A percentile compares a stretch with the other conserved stretches of the same genome.
Evolutionary conservation across 2,888 invertebrate genomes (phyloP).

Genomic region (Drosophila longiperda): DNA sequence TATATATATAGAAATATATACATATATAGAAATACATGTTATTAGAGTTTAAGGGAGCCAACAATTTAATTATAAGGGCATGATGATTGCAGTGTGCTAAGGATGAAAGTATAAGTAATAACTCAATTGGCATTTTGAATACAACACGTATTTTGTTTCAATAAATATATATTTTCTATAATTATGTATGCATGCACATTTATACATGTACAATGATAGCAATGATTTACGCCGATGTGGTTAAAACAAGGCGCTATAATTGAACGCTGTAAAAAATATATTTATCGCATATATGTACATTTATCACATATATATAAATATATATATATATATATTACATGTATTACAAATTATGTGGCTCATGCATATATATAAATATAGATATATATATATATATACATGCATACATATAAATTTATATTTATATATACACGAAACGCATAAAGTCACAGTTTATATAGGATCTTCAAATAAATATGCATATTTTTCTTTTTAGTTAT

Average conservation of each 20-base stretch:
- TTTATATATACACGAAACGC: slow-evolving; percentile 44
- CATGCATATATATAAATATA: slow-evolving; percentile 17
- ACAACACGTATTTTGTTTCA: slow-evolving; percentile 26
- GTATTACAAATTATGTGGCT: slow-evolving; percentile 50
- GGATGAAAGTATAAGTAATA: slow-evolving; percentile 44
- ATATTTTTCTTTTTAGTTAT: slow-evolving; percentile 62
- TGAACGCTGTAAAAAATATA: slow-evolving; percentile 24
- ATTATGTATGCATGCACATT: background rate
- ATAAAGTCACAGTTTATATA: slow-evolving; percentile 66
- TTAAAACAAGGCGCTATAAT: slow-evolving; percentile 10
- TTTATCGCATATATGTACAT: slow-evolving; percentile 14
- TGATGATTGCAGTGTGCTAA: slow-evolving; percentile 36
- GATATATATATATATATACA: slow-evolving; percentile 28
- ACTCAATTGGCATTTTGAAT: slow-evolving; percentile 44
- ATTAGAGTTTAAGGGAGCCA: slow-evolving; percentile 65
- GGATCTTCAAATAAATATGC: slow-evolving; percentile 60
- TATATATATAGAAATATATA: slow-evolving; percentile 26
- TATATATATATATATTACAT: slow-evolving; percentile 26
- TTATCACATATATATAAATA: slow-evolving; percentile 18
- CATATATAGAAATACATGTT: slow-evolving; percentile 64
- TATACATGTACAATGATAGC: background rate
- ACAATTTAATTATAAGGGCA: slow-evolving; percentile 34
- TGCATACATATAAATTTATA: slow-evolving; percentile 16
- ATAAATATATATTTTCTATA: slow-evolving; percentile 19
- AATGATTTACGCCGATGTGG: slow-evolving; percentile 16